phyloP scores from a whole-genome alignment of 2,888 invertebrate genomes.

The Prosopocoilus inquinatus region DNA sequence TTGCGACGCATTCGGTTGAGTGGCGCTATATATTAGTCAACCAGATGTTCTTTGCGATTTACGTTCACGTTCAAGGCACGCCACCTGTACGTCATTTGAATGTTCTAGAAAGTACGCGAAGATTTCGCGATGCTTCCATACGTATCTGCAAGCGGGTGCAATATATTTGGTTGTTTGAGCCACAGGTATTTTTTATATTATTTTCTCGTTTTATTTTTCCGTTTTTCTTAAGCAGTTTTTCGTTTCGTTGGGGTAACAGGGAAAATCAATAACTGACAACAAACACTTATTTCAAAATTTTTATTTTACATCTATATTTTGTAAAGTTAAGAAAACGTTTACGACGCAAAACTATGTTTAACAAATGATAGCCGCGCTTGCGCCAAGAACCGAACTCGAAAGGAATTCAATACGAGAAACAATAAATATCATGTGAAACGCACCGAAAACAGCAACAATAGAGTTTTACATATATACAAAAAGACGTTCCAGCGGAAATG shows the following conservation, averaged over 20 bases:
- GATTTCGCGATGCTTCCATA: no score
- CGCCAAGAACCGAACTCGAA: background rate
- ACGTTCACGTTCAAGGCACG: no score
- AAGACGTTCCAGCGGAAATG: background rate
- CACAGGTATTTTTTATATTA: no score
- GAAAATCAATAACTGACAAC: background rate
- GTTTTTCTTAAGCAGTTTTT: background rate
- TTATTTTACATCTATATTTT: constrained; percentile 29
- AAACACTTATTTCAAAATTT: constrained; percentile 21
- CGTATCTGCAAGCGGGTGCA: no score
- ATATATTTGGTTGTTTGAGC: no score
- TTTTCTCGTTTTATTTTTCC: background rate
- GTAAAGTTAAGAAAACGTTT: constrained; percentile 28
- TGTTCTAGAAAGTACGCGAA: no score
- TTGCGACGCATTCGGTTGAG: no score
- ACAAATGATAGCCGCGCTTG: background rate
- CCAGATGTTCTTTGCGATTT: no score
- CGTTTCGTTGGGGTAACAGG: background rate
- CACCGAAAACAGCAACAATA: constrained; percentile 15
- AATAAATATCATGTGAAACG: constrained; percentile 7
- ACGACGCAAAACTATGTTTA: constrained; percentile 10
- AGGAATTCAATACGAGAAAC: background rate
- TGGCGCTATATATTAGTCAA: no score
- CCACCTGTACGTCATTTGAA: no score
- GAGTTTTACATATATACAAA: constrained; percentile 13